Evolutionary conservation across 2,888 invertebrate genomes (phyloP).

Genomic region (Noctua pronuba): DNA sequence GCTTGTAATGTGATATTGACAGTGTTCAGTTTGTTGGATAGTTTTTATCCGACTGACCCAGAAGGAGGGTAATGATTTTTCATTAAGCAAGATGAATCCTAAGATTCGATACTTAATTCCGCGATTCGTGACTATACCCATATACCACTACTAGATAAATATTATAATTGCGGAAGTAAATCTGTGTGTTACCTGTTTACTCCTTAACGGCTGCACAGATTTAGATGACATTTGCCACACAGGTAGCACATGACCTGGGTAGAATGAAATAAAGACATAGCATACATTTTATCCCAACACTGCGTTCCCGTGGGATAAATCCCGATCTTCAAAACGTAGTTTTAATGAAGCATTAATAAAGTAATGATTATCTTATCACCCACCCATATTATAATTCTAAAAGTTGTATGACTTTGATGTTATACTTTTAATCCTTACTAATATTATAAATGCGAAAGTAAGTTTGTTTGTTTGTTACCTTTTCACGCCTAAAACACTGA

Average conservation of each 20-base stretch:
- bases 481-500: too few relatives aligned
- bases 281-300: not conserved
- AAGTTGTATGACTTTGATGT: not conserved
- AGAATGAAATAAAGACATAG: too few relatives aligned
- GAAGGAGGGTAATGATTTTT: not conserved
- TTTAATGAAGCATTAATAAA: too few relatives aligned
- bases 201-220: not conserved
- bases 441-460: too few relatives aligned
- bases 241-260: too few relatives aligned
- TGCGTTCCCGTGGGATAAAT: not conserved
- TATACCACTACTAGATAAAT: not conserved
- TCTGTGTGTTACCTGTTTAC: not conserved
- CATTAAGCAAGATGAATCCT: not conserved
- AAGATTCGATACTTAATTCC: not conserved
- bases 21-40: not conserved
- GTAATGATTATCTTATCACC: not conserved
- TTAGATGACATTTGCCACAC: not conserved
- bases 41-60: slow-evolving; percentile 18
- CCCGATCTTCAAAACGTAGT: not conserved
- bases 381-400: not conserved
- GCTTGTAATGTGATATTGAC: slow-evolving; percentile 31
- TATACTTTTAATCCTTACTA: not conserved
- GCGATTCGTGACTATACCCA: not conserved
- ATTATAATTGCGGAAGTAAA: not conserved
- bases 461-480: too few relatives aligned